Conservation (phyloP, 2,797 vertebrate genomes). For the Macropodus opercularis region DNA sequence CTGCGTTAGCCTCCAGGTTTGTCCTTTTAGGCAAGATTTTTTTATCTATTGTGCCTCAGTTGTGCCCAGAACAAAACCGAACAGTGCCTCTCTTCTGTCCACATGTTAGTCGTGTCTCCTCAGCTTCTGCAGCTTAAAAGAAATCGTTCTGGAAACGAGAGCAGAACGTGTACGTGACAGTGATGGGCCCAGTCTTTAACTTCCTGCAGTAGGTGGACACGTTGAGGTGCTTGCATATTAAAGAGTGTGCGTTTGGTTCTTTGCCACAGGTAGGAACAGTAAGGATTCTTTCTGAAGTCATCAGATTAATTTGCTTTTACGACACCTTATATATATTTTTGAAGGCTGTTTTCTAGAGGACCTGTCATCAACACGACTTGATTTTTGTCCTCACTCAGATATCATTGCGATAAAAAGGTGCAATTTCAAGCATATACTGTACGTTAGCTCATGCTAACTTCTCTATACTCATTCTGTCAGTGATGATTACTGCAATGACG, state of each 20-base stretch:
- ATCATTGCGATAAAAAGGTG: conserved; percentile 35
- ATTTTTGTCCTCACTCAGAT: conserved; percentile 14
- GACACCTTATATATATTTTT: too few species aligned
- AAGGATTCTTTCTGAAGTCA: background rate
- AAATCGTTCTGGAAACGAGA: background rate
- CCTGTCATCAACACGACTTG: background rate
- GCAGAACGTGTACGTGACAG: conserved; percentile 1
- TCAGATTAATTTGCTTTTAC: too few species aligned
- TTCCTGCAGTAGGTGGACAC: too few species aligned
- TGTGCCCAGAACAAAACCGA: conserved; percentile 4
- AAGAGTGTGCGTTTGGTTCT: background rate
- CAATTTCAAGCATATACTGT: conserved; percentile 27
- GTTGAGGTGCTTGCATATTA: background rate
- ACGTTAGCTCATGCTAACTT: background rate
- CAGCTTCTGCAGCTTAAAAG: background rate
- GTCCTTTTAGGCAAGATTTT: background rate
- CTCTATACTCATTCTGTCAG: too few species aligned
- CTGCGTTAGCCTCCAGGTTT: background rate
- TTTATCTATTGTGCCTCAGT: background rate
- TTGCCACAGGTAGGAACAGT: background rate
- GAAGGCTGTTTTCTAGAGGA: background rate
- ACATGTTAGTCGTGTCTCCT: background rate
- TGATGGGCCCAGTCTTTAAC: background rate
- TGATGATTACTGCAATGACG: conserved; percentile 26
- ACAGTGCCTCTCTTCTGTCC: conserved; percentile 6